Conservation (phyloP, 2,113 vertebrate genomes). For the Eulemur rufifrons region DNA sequence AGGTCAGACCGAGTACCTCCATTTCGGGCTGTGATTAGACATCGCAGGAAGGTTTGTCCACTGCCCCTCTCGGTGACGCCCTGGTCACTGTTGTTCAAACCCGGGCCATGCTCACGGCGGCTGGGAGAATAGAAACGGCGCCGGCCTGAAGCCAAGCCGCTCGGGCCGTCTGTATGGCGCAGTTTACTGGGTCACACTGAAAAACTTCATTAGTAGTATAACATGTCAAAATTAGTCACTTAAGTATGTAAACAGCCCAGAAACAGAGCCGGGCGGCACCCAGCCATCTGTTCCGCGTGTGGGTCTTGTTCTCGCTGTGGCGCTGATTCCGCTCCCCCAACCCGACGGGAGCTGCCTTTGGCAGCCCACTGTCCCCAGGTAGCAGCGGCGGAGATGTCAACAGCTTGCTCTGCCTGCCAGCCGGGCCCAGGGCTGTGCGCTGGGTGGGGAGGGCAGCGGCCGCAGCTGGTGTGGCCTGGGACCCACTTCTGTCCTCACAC, state of each 20-base stretch:
- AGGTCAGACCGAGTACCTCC: fast-evolving
- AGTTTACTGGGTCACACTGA: conserved; percentile 77
- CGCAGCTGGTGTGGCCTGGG: conserved; percentile 90
- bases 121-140: conserved; percentile 36
- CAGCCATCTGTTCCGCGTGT: conserved; percentile 85
- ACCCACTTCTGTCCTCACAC: conserved; percentile 75
- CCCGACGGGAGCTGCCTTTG: conserved; percentile 82
- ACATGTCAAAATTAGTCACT: conserved; percentile 87
- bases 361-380: conserved; percentile 80
- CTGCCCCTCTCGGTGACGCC: neutral
- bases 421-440: conserved; percentile 77
- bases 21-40: neutral
- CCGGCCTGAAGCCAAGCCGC: conserved; percentile 34
- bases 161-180: neutral
- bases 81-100: neutral
- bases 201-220: conserved; percentile 79
- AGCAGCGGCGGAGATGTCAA: conserved; percentile 82
- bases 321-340: conserved; percentile 79
- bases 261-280: conserved; percentile 80
- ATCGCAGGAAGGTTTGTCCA: fast-evolving
- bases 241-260: conserved; percentile 83
- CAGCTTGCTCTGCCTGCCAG: conserved; percentile 84
- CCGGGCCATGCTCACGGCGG: conserved; percentile 23
- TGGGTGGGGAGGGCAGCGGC: conserved; percentile 85
- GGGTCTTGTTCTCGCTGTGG: conserved; percentile 76